Percentiles rank a stretch among this genome's conserved stretches.
Conservation (phyloP, 2,113 vertebrate genomes). For the Macquaria australasica region DNA sequence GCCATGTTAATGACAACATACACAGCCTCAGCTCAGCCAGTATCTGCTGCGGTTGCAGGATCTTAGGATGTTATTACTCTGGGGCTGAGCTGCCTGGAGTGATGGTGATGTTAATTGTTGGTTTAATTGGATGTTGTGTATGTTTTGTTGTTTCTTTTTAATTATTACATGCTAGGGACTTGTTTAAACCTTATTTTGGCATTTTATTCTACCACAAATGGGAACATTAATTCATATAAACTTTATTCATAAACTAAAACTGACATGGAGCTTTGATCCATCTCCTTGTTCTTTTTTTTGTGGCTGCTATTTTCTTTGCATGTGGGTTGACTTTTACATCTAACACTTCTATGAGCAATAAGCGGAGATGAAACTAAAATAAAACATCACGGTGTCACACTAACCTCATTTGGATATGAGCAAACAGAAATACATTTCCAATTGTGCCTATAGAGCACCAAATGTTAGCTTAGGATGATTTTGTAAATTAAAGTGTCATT, state of each 20-base stretch:
- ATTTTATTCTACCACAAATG: neutral
- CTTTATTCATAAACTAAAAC: neutral
- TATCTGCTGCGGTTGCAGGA: neutral
- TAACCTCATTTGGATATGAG: neutral
- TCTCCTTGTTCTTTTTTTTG: neutral
- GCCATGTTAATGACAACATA: conserved; percentile 35
- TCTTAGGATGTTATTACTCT: neutral
- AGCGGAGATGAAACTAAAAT: neutral
- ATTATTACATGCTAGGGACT: neutral
- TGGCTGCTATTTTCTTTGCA: neutral
- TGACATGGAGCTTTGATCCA: neutral
- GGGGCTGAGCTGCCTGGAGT: neutral
- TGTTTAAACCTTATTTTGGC: neutral
- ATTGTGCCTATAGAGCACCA: neutral
- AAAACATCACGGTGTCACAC: conserved; percentile 1
- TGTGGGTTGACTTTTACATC: neutral
- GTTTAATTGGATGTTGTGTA: conserved; percentile 1
- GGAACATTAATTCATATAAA: too few species aligned
- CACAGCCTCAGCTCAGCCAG: conserved; percentile 14
- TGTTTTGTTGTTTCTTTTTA: neutral
- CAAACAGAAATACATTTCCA: conserved; percentile 1
- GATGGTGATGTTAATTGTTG: conserved; percentile 3
- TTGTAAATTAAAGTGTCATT: neutral
- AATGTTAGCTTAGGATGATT: neutral
- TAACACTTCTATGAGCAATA: neutral